Conservation (phyloP, 2,797 vertebrate species). For the Sebastes trivittatus region DNA sequence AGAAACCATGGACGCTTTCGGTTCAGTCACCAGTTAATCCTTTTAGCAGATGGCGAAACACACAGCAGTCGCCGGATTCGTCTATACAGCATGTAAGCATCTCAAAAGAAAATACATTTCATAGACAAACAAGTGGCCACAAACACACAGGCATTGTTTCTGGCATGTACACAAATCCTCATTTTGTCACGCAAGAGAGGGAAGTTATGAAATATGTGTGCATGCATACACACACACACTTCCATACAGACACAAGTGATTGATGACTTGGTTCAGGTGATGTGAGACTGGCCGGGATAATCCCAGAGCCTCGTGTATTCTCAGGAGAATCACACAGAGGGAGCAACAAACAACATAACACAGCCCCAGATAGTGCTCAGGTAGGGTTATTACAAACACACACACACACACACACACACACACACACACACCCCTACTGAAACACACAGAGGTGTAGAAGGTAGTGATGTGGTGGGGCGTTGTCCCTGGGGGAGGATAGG, state of each 20-base stretch:
- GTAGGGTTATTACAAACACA: conserved; percentile 44
- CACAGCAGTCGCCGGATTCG: no score
- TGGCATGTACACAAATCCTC: conserved; percentile 8
- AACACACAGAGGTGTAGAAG: conserved; percentile 25
- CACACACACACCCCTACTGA: neutral
- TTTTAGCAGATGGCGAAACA: no score
- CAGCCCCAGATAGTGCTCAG: conserved; percentile 24
- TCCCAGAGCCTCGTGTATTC: conserved; percentile 58
- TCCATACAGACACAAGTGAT: conserved; percentile 36
- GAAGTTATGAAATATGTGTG: conserved; percentile 19
- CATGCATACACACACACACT: neutral
- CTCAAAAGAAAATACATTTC: neutral
- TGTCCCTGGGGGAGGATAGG: conserved; percentile 41
- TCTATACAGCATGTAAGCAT: neutral
- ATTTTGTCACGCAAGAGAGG: neutral
- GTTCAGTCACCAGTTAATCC: no score
- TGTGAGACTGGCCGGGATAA: conserved; percentile 66
- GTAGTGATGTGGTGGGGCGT: conserved; percentile 30
- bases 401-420: conserved; percentile 29
- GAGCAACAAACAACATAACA: conserved; percentile 55
- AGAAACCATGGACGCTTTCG: no score
- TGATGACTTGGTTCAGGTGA: conserved; percentile 73
- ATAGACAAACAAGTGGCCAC: neutral
- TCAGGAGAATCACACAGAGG: conserved; percentile 48
- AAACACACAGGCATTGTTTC: neutral